Evolutionary conservation across 2,113 vertebrate species (phyloP), one percentile per base, ranked within the genome.

Genomic region (Planiliza haematocheilus): DNA sequence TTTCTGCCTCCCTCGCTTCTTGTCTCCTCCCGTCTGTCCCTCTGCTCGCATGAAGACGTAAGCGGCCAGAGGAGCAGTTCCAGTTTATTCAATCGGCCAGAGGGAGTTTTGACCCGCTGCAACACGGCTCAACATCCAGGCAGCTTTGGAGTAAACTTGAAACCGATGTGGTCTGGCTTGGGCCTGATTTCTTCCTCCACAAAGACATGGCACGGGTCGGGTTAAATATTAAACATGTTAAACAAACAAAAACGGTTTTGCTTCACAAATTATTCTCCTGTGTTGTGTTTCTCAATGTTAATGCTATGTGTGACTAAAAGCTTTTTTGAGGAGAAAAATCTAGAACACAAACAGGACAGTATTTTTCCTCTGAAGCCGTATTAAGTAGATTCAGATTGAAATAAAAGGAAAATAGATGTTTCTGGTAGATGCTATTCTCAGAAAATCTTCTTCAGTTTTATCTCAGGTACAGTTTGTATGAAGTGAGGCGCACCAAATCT

Each of bases 1-100:
- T 85, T 50, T 78, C 70, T 77, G 57, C 51, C 55, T 74, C 60
- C 64, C 38, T 74, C 68, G 4, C 81, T 79, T 48, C 61, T 20
- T 9, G 39, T 70, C 64, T 55, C 72, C 70, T 86, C 66, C 82
- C 59, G 64, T 72, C 70, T 58, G 60, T 24, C 68, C 81, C 74
- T 56, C 70, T 59, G 52, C 43, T 57, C 51, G 9, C 21, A 52
- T 57, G 61, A 79, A 62, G 58, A 81, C 67, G 36, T 88, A 82
- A 85, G 85, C 76, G 70, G 36, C 7, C 49, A 36, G 30, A 60
- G 3, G 45, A 70, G 70, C 34, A 66, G 21, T 64, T 76, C 38
- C 76, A 55, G 70, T 70, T 39, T 36, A 56, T 45, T 66, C 68
- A 56, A 64, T 77, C 55, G 66, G 61, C 53, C 64, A 64, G 21